phyloP scores from a whole-genome alignment of 2,888 invertebrate genomes.

The Allacma fusca region DNA sequence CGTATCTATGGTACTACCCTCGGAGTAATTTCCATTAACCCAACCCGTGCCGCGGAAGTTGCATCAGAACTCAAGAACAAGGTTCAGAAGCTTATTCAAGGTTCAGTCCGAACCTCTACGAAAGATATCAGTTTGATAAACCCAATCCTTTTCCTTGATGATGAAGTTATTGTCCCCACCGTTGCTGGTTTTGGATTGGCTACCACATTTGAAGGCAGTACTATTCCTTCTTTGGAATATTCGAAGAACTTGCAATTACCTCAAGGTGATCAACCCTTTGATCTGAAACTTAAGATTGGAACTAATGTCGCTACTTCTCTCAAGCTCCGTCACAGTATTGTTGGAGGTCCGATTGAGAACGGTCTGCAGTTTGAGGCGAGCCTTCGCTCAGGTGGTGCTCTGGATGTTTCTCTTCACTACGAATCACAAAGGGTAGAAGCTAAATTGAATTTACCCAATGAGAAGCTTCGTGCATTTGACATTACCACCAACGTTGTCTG shows the following conservation, averaged over 20 bases:
- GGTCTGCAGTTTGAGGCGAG: constrained; percentile 79
- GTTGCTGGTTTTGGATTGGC: constrained; percentile 82
- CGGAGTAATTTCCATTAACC: constrained; percentile 71
- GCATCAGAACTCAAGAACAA: background rate
- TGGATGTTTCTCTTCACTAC: constrained; percentile 61
- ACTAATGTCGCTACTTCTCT: constrained; percentile 50
- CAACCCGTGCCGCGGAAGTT: background rate
- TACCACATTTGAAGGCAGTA: constrained; percentile 77
- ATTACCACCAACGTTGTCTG: constrained; percentile 66
- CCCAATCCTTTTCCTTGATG: constrained; percentile 77
- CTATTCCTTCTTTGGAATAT: constrained; percentile 72
- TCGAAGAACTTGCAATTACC: constrained; percentile 67
- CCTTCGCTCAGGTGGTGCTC: constrained; percentile 76
- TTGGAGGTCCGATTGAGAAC: constrained; percentile 68
- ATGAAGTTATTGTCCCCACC: constrained; percentile 83
- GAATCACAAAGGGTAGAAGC: constrained; percentile 76
- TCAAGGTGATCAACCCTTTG: constrained; percentile 73
- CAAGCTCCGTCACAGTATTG: constrained; percentile 64
- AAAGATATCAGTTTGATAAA: constrained; percentile 63
- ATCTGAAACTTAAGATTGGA: constrained; percentile 67
- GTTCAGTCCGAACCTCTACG: constrained; percentile 63
- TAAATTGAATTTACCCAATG: constrained; percentile 78
- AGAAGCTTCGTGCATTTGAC: constrained; percentile 80
- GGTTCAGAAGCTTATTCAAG: background rate
- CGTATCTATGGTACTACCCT: constrained; percentile 88